Evolutionary conservation across 2,797 vertebrate species (phyloP), one percentile per base, ranked within the genome.

Genomic region (Xiphorhynchus erythropygius): DNA sequence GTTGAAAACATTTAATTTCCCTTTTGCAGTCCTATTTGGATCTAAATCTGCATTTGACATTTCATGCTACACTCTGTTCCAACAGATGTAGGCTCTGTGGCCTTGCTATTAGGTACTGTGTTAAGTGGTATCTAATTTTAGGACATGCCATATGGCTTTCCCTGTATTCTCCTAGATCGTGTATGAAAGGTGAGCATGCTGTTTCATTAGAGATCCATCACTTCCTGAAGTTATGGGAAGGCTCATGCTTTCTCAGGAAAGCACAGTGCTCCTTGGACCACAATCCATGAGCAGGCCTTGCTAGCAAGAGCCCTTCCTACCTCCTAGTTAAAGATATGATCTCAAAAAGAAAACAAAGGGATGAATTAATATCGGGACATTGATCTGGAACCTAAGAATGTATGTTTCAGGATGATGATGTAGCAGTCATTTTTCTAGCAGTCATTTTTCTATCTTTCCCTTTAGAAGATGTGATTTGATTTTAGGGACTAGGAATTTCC

Each of bases 11-110:
- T 39, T 53, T 84, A 15, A 74, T 81, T 94, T 94, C 71, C 71
- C 42, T 80, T 83, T 91, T 78, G 55, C 78, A 83, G 79, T 85
- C 85, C 79, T 89, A 63, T 82, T 95, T 67, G 8, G 42, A 86
- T 95, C 89, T 96, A 92, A 94, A 95, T 96, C 80, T 92, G 91
- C 89, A 33, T 91, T 89, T 96, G 92, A 95, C 87, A 93, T 96
- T 95, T 96, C 75, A 73, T 95, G 79, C 50, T 95, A 87, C 82
- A 6, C 87, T 50, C 84, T 53, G 55, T 93, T 96, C 85, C 70
- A 92, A 65, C 79, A 95, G 89, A 92, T 81, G 89, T 89, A 93
- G 87, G 87, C 59, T 96, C 63, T 41, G 69, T 89, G 94, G 89
- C 90, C 90, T 92, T 78, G 70, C 80, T 87, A 86, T 92, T 96